These are phyloP conservation scores for Sarotherodon lohbergeri DNA, from an alignment of 2,113 vertebrate genomes.

Conservation along the genomic window DNA sequence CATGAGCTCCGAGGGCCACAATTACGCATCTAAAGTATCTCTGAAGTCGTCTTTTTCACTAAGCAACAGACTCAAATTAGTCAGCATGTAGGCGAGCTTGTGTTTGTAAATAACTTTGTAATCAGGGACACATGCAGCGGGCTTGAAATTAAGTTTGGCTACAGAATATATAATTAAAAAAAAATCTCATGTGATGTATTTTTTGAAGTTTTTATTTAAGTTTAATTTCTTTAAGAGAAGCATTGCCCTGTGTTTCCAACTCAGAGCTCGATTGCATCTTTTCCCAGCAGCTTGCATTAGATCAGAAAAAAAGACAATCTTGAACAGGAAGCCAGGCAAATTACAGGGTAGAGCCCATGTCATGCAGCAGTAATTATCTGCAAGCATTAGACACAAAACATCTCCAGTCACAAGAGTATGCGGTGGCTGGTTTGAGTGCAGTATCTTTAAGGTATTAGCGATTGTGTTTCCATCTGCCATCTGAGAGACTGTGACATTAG, in stretches of 20 bases:
- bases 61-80: not conserved
- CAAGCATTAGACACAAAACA: conserved; percentile 30
- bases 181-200: not conserved
- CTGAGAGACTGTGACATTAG: not conserved
- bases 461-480: not conserved
- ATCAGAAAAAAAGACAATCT: conserved; percentile 53
- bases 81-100: not conserved
- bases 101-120: not conserved
- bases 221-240: not conserved
- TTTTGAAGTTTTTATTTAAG: not conserved
- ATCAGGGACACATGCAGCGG: not conserved
- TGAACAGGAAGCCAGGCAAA: conserved; percentile 61
- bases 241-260: not conserved
- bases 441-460: not conserved
- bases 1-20: not conserved
- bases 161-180: rapidly evolving
- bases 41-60: not conserved
- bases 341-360: conserved; percentile 61
- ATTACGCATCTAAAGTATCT: not conserved
- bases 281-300: conserved; percentile 31
- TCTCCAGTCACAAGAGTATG: conserved; percentile 7
- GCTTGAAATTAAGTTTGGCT: not conserved
- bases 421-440: not conserved
- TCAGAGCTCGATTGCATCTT: not conserved
- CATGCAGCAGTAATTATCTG: conserved; percentile 62